These are phyloP conservation scores for Calidris pugnax DNA, from an alignment of 2,113 vertebrate species.

Conservation along the genomic window DNA sequence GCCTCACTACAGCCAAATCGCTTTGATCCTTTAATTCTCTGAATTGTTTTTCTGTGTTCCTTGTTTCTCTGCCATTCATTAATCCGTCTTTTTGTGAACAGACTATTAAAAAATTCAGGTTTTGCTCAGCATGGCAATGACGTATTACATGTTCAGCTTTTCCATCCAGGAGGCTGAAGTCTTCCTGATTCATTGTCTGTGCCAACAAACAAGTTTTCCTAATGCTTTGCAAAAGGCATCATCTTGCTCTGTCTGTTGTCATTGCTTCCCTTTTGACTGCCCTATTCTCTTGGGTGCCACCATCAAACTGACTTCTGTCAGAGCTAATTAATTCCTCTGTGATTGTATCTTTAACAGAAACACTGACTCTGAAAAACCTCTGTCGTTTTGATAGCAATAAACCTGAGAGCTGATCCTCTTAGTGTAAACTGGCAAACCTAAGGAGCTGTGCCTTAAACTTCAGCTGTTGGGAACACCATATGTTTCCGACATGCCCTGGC, in stretches of 20 bases:
- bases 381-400: neutral
- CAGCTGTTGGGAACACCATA: neutral
- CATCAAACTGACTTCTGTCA: conserved; percentile 11
- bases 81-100: neutral
- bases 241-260: neutral
- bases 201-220: neutral
- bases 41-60: conserved; percentile 1
- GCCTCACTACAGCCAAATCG: neutral
- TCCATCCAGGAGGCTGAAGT: neutral
- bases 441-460: neutral
- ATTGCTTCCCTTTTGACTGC: neutral
- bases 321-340: conserved; percentile 1
- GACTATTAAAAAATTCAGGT: neutral
- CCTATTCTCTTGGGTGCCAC: neutral
- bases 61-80: conserved; percentile 23
- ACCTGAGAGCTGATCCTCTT: neutral
- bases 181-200: neutral
- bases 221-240: neutral
- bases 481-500: neutral
- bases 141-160: neutral
- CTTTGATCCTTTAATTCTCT: conserved; percentile 23
- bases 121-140: neutral
- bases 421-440: neutral
- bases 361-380: neutral
- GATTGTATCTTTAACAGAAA: conserved; percentile 1